phyloP scores from a whole-genome alignment of 2,113 vertebrate species.

The Nipponia nippon region DNA sequence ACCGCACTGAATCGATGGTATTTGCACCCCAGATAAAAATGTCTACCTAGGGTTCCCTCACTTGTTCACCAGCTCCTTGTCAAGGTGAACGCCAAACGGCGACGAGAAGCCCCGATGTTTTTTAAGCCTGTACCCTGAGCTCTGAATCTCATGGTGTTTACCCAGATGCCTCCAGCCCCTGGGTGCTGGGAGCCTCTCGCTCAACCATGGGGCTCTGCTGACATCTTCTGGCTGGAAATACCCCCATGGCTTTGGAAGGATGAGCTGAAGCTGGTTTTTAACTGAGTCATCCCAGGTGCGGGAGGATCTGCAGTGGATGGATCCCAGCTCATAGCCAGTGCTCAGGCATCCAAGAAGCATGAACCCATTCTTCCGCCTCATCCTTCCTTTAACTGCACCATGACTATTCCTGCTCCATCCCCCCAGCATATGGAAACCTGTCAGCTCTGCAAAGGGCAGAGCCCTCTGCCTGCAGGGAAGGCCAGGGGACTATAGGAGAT shows the following conservation, averaged over 20 bases:
- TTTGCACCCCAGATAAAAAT: neutral
- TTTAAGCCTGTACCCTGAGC: neutral
- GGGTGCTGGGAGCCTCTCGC: accelerated
- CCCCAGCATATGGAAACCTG: neutral
- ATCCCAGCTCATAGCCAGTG: neutral
- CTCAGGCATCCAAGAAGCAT: neutral
- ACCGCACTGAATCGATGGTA: accelerated
- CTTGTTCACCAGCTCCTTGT: neutral
- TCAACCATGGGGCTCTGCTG: neutral
- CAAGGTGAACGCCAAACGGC: accelerated
- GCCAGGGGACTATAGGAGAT: neutral
- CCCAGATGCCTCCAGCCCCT: neutral
- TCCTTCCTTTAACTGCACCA: neutral
- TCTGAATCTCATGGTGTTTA: too few relatives aligned
- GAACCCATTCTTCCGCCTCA: neutral
- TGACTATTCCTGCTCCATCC: neutral
- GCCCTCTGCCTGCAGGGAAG: neutral
- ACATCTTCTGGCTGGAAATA: neutral
- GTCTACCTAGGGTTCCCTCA: neutral
- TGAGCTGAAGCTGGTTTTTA: neutral
- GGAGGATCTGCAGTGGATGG: neutral
- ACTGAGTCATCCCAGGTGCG: neutral
- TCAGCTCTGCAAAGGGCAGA: neutral
- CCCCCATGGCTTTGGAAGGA: accelerated
- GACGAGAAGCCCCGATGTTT: accelerated